Conservation (phyloP, 2,113 vertebrate species). For the Reinhardtius hippoglossoides region DNA sequence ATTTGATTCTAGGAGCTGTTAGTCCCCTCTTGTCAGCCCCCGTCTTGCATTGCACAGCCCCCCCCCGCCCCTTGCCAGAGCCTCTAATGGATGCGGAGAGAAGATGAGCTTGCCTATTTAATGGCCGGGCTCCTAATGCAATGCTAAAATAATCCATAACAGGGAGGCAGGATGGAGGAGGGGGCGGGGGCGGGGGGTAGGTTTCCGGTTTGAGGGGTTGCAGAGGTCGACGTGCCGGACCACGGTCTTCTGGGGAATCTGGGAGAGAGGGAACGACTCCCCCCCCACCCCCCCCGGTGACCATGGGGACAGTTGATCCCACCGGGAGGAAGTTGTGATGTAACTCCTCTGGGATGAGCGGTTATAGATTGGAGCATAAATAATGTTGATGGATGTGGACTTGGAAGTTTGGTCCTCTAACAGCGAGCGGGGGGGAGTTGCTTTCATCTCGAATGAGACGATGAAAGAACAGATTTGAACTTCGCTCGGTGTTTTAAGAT, state of each 20-base stretch:
- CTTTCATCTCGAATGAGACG: too few relatives aligned
- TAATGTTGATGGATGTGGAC: slow-evolving; percentile 20
- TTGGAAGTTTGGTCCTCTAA: too few relatives aligned
- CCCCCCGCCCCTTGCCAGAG: not conserved
- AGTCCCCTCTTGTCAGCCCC: slow-evolving; percentile 35
- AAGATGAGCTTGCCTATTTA: slow-evolving; percentile 56
- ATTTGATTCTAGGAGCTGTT: slow-evolving; percentile 67
- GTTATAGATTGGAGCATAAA: slow-evolving; percentile 40
- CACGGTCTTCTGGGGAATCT: too few relatives aligned
- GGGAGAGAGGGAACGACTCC: too few relatives aligned
- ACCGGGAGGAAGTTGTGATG: slow-evolving; percentile 66
- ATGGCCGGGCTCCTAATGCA: slow-evolving; percentile 66
- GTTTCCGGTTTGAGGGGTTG: slow-evolving; percentile 50
- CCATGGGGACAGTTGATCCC: slow-evolving; percentile 30
- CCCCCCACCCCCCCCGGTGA: slow-evolving; percentile 18
- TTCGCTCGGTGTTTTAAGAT: too few relatives aligned
- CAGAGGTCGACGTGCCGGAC: slow-evolving; percentile 36
- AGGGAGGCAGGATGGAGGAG: slow-evolving; percentile 4
- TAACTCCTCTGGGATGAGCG: slow-evolving; percentile 46
- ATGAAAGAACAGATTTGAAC: too few relatives aligned
- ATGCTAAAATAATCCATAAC: slow-evolving; percentile 69
- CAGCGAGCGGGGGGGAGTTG: too few relatives aligned
- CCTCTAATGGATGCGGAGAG: slow-evolving; percentile 70
- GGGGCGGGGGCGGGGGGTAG: slow-evolving; percentile 20
- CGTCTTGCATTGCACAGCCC: slow-evolving; percentile 4